These are phyloP conservation scores for Martes martes DNA, from an alignment of 2,113 vertebrate species.

Conservation along the genomic window DNA sequence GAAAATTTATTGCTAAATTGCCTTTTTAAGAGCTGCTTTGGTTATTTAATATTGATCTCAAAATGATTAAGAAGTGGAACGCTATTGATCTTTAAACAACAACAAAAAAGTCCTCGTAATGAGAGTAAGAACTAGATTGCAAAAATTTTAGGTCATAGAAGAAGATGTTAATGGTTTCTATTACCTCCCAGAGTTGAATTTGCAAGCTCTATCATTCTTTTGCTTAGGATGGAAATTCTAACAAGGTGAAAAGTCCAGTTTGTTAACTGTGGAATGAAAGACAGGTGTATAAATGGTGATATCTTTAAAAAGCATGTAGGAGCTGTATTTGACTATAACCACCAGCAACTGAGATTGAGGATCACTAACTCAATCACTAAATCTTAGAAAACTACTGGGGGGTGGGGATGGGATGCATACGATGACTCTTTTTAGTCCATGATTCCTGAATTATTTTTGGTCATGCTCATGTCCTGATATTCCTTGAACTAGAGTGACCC, in stretches of 20 bases:
- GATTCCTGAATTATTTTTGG: conserved; percentile 8
- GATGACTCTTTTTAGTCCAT: neutral
- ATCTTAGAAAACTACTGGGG: neutral
- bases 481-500: neutral
- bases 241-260: neutral
- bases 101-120: conserved; percentile 60
- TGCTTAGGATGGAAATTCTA: conserved; percentile 19
- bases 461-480: neutral
- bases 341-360: neutral
- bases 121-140: conserved; percentile 51
- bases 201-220: neutral
- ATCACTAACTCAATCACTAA: conserved; percentile 11
- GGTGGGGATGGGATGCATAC: neutral
- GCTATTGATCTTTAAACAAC: conserved; percentile 74
- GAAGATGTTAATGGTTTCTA: conserved; percentile 23
- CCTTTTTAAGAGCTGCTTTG: conserved; percentile 68
- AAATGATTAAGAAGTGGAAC: conserved; percentile 74
- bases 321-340: neutral
- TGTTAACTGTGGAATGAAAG: conserved; percentile 12
- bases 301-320: neutral
- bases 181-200: conserved; percentile 22
- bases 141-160: conserved; percentile 48
- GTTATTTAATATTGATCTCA: conserved; percentile 81
- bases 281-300: neutral
- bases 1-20: conserved; percentile 73